A percentile compares a stretch with the other conserved stretches of the same genome.
phyloP scores from a whole-genome alignment of 1,140 invertebrate species.

The Heliconius congener region DNA sequence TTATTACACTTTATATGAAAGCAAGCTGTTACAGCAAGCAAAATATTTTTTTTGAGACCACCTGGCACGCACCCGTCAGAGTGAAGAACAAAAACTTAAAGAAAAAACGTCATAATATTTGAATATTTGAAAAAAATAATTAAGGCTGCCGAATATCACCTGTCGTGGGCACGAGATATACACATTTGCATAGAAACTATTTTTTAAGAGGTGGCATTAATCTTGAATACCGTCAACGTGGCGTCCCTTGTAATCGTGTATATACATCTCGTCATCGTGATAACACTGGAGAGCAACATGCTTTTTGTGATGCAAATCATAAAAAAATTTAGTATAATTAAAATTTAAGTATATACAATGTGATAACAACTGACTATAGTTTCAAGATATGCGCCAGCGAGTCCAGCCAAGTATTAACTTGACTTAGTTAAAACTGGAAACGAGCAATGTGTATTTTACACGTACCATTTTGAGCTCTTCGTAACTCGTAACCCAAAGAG shows the following conservation, averaged over 20 bases:
- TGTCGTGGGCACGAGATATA: conserved; percentile 76
- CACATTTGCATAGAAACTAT: conserved; percentile 76
- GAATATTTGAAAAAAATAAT: conserved; percentile 81
- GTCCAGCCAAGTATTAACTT: too few species aligned
- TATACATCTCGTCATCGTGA: conserved; percentile 29
- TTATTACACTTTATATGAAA: conserved; percentile 42
- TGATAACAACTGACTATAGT: not conserved
- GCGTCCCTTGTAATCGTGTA: conserved; percentile 20
- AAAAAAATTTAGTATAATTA: not conserved
- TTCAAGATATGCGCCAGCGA: not conserved
- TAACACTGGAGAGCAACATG: conserved; percentile 19
- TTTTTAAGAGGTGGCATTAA: conserved; percentile 33
- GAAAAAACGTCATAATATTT: conserved; percentile 80
- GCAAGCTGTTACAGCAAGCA: conserved; percentile 68
- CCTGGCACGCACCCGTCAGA: conserved; percentile 72
- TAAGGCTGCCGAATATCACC: conserved; percentile 77
- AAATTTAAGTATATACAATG: not conserved
- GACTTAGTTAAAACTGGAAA: too few species aligned
- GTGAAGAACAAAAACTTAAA: conserved; percentile 58
- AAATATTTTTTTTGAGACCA: conserved; percentile 67
- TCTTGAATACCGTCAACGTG: conserved; percentile 35
- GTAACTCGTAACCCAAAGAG: too few species aligned
- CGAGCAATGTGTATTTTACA: too few species aligned
- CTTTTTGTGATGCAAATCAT: not conserved
- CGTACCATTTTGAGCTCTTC: too few species aligned